Percentiles rank a stretch among this genome's conserved stretches.
Conservation (phyloP, 37 sponge, comb jelly and placozoan species). For the Tethya wilhelma region DNA sequence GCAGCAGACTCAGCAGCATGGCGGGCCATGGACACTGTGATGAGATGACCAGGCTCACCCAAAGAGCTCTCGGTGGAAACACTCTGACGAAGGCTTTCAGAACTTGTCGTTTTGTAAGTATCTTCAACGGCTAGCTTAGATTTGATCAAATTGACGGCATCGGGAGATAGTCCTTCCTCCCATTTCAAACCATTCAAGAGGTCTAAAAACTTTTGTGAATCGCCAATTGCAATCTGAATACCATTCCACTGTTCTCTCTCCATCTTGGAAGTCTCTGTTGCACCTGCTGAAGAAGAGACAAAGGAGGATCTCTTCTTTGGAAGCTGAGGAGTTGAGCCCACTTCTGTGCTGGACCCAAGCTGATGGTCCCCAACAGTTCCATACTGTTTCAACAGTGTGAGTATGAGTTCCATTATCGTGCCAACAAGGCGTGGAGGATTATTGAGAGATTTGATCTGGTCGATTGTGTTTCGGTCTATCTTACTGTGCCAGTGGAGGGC, state of each 20-base stretch:
- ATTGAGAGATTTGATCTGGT: slow-evolving; percentile 75
- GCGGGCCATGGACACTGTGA: slow-evolving; percentile 65
- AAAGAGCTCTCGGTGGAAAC: background rate
- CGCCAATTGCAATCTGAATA: slow-evolving; percentile 79
- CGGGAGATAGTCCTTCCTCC: slow-evolving; percentile 74
- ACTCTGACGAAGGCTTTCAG: background rate
- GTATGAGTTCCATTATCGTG: slow-evolving; percentile 76
- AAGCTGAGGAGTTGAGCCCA: background rate
- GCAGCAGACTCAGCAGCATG: slow-evolving; percentile 80
- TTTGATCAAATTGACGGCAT: slow-evolving; percentile 63
- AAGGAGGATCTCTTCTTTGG: background rate
- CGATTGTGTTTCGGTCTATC: slow-evolving; percentile 85
- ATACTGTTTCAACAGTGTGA: slow-evolving; percentile 56
- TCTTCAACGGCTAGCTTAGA: slow-evolving; percentile 37
- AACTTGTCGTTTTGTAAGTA: background rate
- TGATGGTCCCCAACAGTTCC: background rate
- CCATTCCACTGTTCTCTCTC: slow-evolving; percentile 70
- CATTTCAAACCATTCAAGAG: slow-evolving; percentile 66
- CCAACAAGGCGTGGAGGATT: slow-evolving; percentile 80
- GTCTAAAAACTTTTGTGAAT: slow-evolving; percentile 86
- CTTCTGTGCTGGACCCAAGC: background rate
- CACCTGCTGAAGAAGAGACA: background rate
- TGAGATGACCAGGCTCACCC: slow-evolving; percentile 1
- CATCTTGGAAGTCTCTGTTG: slow-evolving; percentile 1
- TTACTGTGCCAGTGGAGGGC: slow-evolving; percentile 51